Evolutionary conservation across 2,797 vertebrate species (phyloP).

Genomic region (Chloroceryle inda): DNA sequence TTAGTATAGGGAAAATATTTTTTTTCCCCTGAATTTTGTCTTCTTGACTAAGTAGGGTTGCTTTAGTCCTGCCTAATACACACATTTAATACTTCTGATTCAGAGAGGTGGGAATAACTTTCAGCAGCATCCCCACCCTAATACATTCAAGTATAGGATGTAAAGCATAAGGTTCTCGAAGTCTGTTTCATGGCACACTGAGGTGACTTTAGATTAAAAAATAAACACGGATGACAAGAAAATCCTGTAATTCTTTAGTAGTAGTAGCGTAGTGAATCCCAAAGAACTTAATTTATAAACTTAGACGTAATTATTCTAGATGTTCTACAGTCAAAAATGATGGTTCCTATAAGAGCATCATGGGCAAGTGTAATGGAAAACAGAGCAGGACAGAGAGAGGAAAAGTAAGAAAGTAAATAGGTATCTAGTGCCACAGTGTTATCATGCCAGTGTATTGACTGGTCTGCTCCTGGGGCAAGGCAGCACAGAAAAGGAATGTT

Average conservation of each 20-base stretch:
- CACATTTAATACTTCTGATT: background rate
- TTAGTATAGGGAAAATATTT: background rate
- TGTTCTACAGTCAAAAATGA: background rate
- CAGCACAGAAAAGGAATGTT: slow-evolving; percentile 15
- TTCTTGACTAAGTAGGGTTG: background rate
- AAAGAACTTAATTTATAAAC: background rate
- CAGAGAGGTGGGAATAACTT: background rate
- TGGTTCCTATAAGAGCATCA: background rate
- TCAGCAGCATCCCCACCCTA: background rate
- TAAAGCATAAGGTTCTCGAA: background rate
- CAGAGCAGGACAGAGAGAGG: background rate
- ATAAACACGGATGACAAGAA: background rate
- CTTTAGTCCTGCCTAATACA: background rate
- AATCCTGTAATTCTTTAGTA: background rate
- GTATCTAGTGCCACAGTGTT: background rate
- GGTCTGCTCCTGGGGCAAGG: background rate
- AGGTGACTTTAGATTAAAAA: background rate
- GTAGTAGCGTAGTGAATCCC: background rate
- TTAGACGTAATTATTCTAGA: background rate
- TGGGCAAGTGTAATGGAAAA: background rate
- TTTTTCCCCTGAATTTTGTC: background rate
- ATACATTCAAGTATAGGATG: background rate
- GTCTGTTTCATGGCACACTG: background rate
- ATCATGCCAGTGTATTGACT: background rate
- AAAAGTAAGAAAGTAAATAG: background rate